Conservation (phyloP, 2,113 vertebrate genomes). For the Podilymbus podiceps region DNA sequence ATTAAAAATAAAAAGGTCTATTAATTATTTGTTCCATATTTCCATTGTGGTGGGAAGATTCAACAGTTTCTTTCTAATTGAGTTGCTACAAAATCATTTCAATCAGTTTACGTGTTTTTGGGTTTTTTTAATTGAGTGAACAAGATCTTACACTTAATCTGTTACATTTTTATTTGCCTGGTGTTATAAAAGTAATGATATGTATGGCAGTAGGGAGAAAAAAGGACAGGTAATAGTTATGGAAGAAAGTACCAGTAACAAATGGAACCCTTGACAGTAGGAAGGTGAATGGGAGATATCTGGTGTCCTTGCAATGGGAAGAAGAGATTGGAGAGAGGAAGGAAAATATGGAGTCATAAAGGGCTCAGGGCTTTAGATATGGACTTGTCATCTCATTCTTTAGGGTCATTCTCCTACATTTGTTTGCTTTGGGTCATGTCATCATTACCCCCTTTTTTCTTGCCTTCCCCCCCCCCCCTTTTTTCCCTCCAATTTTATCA, state of each 20-base stretch:
- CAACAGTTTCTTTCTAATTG: background rate
- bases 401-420: background rate
- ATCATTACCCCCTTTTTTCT: fast-evolving
- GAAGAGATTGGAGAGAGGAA: background rate
- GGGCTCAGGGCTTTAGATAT: background rate
- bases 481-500: background rate
- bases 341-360: background rate
- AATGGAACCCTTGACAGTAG: background rate
- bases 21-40: background rate
- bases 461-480: fast-evolving
- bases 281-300: background rate
- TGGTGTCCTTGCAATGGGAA: background rate
- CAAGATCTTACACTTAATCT: background rate
- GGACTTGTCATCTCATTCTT: background rate
- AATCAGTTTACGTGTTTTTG: background rate
- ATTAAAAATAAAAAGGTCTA: background rate
- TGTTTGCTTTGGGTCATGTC: background rate
- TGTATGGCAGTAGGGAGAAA: background rate
- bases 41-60: background rate
- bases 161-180: background rate
- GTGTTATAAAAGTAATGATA: background rate
- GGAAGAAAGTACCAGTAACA: background rate
- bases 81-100: background rate
- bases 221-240: background rate
- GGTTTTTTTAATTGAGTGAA: background rate